Base-by-base conservation (phyloP, 1,140 invertebrate genomes). In the Rhyzopertha dominica region DNA sequence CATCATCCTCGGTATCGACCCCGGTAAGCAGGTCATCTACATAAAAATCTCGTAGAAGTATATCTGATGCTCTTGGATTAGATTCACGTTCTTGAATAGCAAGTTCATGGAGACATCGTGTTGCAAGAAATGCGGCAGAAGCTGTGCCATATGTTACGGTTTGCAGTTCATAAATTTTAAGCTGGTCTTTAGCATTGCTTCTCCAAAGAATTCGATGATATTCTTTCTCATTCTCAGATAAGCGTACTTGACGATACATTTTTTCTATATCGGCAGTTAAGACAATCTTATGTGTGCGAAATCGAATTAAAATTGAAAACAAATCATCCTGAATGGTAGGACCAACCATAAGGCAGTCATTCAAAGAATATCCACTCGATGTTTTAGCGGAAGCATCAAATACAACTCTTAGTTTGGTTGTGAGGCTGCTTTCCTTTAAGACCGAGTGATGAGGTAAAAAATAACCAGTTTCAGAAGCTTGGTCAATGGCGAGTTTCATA, bases 21-120 rank as follows among this genome's bases (percentile, higher is more conserved):
- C 69, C 69, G 10, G 59, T 54, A 9, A 72, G 35, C 2, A 68
- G 19, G 47, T 75, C 68, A 36, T 75, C 71, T 1, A 74, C 62
- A 49, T 73, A 75, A 50, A 68, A 70, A 53, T 69, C 62, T 13
- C 44, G 40, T 26, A 34, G 5, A 5, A 67, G 53, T 19, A 53
- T 46, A 45, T 55, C 42, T 10, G 53, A 36, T 23, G 53, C 60
- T 9, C 26, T n/a, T 20, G 66, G 59, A 59, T 47, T 63, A 0
- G 3, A 14, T 26, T 47, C 43, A 56, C 48, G 36, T 66, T 63
- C 29, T 18, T 42, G 1, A 53, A 59, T 2, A 62, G 41, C 57
- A 62, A 61, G 14, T 61, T 51, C 10, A 60, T 37, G 34, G 17
- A 55, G 41, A 51, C 37, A 42, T 17, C 65, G 47, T 5, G 52